phyloP scores from a whole-genome alignment of 2,113 vertebrate genomes.

The Chloropsis hardwickii region DNA sequence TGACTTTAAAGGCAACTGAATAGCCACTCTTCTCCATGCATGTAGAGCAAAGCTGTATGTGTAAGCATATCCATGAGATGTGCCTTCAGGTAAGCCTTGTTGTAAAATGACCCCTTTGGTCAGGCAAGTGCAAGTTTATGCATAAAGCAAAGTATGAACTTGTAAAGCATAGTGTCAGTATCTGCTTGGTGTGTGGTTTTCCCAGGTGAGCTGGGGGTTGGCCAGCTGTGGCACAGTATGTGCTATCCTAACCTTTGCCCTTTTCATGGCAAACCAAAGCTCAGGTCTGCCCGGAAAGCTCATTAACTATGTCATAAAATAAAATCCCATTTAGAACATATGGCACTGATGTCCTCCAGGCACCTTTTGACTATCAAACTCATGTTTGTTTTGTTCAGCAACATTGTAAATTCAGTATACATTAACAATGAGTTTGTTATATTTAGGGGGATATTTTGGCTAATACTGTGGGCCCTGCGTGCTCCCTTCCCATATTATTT shows the following conservation, averaged over 20 bases:
- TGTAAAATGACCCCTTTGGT: not conserved
- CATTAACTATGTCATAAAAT: not conserved
- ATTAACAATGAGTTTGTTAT: not conserved
- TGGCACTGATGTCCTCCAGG: not conserved
- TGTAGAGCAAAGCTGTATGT: not conserved
- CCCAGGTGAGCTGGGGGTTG: not conserved
- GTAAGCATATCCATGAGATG: not conserved
- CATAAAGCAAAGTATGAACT: not conserved
- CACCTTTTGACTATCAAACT: not conserved
- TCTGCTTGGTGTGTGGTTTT: not conserved
- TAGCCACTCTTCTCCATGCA: not conserved
- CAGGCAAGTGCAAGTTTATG: not conserved
- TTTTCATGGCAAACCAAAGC: not conserved
- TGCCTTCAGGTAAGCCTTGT: not conserved
- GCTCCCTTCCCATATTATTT: not conserved
- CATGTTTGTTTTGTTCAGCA: not conserved
- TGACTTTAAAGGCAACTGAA: not conserved
- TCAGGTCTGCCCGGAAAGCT: not conserved
- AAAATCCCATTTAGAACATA: not conserved
- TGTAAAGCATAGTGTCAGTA: rapidly evolving
- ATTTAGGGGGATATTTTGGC: not conserved
- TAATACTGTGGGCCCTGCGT: not conserved
- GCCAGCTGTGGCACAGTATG: not conserved
- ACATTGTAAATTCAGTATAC: not conserved
- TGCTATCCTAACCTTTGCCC: not conserved